Evolutionary conservation across 2,888 invertebrate species (phyloP), one percentile per base, ranked within the genome.

Genomic region (Omphaloscelis lunosa): DNA sequence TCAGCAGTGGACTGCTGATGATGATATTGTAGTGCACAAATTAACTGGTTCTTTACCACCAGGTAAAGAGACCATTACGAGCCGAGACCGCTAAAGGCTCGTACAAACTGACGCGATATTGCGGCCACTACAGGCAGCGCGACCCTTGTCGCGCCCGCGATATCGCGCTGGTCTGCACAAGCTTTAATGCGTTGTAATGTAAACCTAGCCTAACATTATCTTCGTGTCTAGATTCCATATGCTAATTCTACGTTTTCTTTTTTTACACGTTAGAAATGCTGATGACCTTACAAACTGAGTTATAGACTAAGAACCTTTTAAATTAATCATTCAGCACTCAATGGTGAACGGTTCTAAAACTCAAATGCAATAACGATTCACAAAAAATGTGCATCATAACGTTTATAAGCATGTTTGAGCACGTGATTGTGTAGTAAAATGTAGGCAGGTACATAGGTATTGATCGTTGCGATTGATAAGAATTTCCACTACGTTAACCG

Each of bases 401-500:
- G 51, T 74, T 74, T 45, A 23, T 29, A 51, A 17, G 59, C 53
- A 53, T 84, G 85, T 41, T 68, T 39, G 48, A 61, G 45, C 80
- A 80, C 68, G 85, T 82, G 84, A 75, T 39, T 72, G 29, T 45
- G 58, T 73, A 59, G 51, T 79, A 73, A 48, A 58, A 69, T 48
- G 27, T 58, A 39, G 41, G 15, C 15, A n/a, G 8, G 63, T 51
- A n/a, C 11, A 20, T 39, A 4, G 20, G 58, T 63, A 48, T 59
- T 63, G 61, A 45, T 61, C 34, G 23, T 58, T 61, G 61, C 27
- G 41, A 61, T 69, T 75, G 81, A 82, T 80, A 80, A 69, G 53
- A 68, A 61, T 68, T 17, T 51, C 34, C 41, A 67, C 53, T 80
- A 17, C 7, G 61, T 20, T 27, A 34, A 45, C 51, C 69, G 20